Evolutionary conservation across 1,140 invertebrate genomes (phyloP), one percentile per base, ranked within the genome.

Genomic region (Tachypleus tridentatus): DNA sequence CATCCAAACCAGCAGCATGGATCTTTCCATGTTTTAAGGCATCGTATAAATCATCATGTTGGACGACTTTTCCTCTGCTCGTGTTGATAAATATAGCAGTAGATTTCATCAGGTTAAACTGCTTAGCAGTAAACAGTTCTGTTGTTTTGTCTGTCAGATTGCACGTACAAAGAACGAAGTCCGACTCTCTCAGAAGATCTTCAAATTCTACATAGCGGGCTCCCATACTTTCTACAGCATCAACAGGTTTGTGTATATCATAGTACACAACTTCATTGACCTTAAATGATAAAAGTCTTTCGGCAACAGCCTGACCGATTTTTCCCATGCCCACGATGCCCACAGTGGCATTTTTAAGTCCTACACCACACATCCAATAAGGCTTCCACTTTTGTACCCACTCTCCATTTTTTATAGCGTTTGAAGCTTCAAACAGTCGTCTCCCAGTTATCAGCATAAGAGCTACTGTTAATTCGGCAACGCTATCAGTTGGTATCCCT

Each of bases 1-100:
- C 66, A 80, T 97, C 95, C 11, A 98, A 78, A 1, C 92, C 94
- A n/a, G 93, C 93, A 5, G 85, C 91, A 72, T 82, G 78, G 56
- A 97, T 95, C 60, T 80, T 80, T 8, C 83, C 81, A 61, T 79
- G 82, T 72, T 85, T 80, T 5, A 97, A 77, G 4, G 91, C 91
- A 67, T 86, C 80, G 65, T 87, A 82, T 47, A 95, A 76, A 6
- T 86, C 89, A 56, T 83, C 77, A 73, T 92, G 88, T 74, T 93
- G 83, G 0, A 95, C 88, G 58, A 90, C 80, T 59, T 82, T 73
- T 8, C 78, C 78, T 5, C 82, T 73, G 29, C 7, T 63, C n/a
- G 86, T 84, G 73, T 94, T 94, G 3, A 94, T 81, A 75, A 94
- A 87, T 70, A 93, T 83, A 11, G 6, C n/a, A 8, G n/a, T 54